Base-by-base conservation (phyloP, 2,113 vertebrate species). In the Copsychus sechellarum region DNA sequence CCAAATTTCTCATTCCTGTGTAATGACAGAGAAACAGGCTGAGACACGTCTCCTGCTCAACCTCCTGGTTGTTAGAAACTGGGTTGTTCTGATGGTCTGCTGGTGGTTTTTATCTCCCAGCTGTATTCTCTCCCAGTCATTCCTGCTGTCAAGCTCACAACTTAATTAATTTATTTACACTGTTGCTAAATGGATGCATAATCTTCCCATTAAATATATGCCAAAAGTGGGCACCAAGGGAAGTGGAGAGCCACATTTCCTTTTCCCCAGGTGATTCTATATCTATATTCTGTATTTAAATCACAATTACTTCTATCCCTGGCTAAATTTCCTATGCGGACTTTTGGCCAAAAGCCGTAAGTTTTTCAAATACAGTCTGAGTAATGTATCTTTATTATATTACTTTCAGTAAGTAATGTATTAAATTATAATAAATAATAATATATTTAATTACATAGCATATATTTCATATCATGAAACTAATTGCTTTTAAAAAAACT, bases 131-230 rank as follows among this genome's bases (percentile, higher is more conserved):
- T 81, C 70, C 74, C 69, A 80, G 90, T 2, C 84, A 66, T 2
- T 26, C 10, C 4, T 60, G 60, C 87, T 91, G 73, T 45, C 74
- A 62, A 47, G 47, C 71, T 88, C 81, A 50, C 24, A 66, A 45
- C 38, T 95, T 86, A 90, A 96, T 91, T 77, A 95, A 25, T 92
- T 93, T 92, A 95, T 96, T 96, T 92, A 93, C 79, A 67, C 85
- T 74, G 74, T 13, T 61, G 43, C 51, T 88, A 56, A 91, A 93
- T 15, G 53, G 51, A 86, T 78, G 82, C 79, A 90, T 88, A 72
- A 89, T 91, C 48, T 88, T 88, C 67, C 66, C 45, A 22, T 78
- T 72, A 88, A 85, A 86, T 56, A 69, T 3, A 90, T 24, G 25
- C 90, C 74, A 77, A 23, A 80, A 88, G 38, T 28, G 31, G 51